These are phyloP conservation scores for Trichosurus vulpecula DNA, from an alignment of 2,797 vertebrate genomes.

Conservation along the genomic window DNA sequence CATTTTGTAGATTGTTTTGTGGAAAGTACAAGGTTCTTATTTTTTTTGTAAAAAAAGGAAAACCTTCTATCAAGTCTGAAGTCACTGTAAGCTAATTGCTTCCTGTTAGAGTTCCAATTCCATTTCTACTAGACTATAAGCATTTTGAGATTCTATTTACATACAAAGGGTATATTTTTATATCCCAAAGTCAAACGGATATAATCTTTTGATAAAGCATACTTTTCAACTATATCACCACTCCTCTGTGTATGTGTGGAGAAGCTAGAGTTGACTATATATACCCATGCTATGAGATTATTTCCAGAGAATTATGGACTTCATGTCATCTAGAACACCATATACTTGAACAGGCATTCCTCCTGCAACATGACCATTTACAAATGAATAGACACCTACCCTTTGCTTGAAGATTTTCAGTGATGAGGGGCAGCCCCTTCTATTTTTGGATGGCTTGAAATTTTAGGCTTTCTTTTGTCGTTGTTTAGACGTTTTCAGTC, in stretches of 20 bases:
- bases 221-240: background rate
- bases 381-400: background rate
- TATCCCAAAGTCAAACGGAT: background rate
- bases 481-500: background rate
- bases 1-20: background rate
- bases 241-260: background rate
- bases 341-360: background rate
- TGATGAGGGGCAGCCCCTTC: background rate
- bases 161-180: background rate
- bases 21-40: background rate
- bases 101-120: background rate
- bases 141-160: background rate
- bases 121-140: background rate
- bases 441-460: background rate
- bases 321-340: background rate
- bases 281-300: background rate
- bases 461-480: background rate
- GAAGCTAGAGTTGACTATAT: background rate
- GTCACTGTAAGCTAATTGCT: background rate
- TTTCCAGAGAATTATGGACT: background rate
- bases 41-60: background rate
- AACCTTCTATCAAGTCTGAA: background rate
- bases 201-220: background rate
- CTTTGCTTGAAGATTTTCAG: background rate
- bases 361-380: background rate